phyloP scores from a whole-genome alignment of 2,888 invertebrate species.

The Harpagoxenus sublaevis region DNA sequence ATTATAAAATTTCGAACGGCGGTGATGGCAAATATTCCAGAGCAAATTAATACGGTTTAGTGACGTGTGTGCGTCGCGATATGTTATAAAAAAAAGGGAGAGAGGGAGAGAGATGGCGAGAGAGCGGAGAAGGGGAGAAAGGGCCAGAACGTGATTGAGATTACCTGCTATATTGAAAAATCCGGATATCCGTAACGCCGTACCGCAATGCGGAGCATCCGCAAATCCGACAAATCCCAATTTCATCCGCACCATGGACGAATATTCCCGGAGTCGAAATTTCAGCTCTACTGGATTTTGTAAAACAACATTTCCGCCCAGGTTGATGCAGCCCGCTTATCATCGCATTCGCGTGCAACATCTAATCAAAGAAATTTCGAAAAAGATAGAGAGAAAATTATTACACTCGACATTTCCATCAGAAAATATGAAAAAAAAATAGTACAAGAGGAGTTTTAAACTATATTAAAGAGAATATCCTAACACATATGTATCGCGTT shows the following conservation, averaged over 20 bases:
- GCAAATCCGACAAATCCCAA: slow-evolving; percentile 54
- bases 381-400: neutral
- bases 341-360: slow-evolving; percentile 2
- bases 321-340: slow-evolving; percentile 15
- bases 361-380: slow-evolving; percentile 13
- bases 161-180: slow-evolving; percentile 50
- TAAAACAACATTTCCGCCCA: slow-evolving; percentile 45
- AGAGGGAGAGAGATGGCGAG: neutral
- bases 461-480: slow-evolving; percentile 40
- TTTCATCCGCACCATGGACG: slow-evolving; percentile 42
- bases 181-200: slow-evolving; percentile 46
- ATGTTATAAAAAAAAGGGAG: slow-evolving; percentile 12
- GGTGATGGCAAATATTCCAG: slow-evolving; percentile 33
- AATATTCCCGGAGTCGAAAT: slow-evolving; percentile 45
- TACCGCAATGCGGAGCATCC: slow-evolving; percentile 46
- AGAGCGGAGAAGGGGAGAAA: neutral
- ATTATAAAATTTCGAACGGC: slow-evolving; percentile 40
- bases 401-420: neutral
- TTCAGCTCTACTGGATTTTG: slow-evolving; percentile 35
- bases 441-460: slow-evolving; percentile 1
- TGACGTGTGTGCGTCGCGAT: neutral
- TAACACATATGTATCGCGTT: neutral
- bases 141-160: slow-evolving; percentile 27
- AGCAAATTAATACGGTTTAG: slow-evolving; percentile 43
- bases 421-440: slow-evolving; percentile 16